Base-by-base conservation (phyloP, 2,797 vertebrate species). In the Halcyon leucocephala region DNA sequence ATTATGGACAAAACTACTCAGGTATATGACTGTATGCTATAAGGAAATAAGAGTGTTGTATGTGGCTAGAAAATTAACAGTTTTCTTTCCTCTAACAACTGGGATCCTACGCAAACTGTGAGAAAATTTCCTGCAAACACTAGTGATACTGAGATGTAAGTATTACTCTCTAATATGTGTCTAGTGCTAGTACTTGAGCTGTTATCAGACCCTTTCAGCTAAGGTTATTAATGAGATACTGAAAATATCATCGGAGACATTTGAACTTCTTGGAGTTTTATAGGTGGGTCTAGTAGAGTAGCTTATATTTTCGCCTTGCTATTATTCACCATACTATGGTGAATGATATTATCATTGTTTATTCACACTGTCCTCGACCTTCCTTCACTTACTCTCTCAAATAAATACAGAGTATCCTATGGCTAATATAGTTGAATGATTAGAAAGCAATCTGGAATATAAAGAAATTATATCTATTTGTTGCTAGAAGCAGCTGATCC, bases 161-260 rank as follows among this genome's bases (percentile, higher is more conserved):
- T 52, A 31, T 39, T 51, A 35, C 8, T 28, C 21, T 46, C 14
- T 46, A 46, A 46, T 37, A 37, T 2, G 6, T 22, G 60, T 26
- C 18, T 51, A 10, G 25, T 62, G n/a, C 8, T 57, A 10, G 9
- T 35, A 24, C 14, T 33, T 67, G 33, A 60, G 46, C 10, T 69
- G 17, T 51, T 76, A 55, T 22, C 16, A 10, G 8, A 37, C 7
- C 7, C 22, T 49, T 62, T 81, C 16, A 62, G 2, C 12, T 49
- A 25, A 48, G 46, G 15, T 35, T 14, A 52, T 35, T 64, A 15
- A 29, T 0, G 19, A 44, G 1, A 41, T 37, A 46, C 2, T 35
- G 31, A 52, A 77, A 86, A 48, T 18, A 48, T 2, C 29, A 17
- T 64, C 24, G 46, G 17, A 55, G 8, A 28, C 3, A 31, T 33